Conservation (phyloP, 2,888 invertebrate species). For the Hypercompe scribonia region DNA sequence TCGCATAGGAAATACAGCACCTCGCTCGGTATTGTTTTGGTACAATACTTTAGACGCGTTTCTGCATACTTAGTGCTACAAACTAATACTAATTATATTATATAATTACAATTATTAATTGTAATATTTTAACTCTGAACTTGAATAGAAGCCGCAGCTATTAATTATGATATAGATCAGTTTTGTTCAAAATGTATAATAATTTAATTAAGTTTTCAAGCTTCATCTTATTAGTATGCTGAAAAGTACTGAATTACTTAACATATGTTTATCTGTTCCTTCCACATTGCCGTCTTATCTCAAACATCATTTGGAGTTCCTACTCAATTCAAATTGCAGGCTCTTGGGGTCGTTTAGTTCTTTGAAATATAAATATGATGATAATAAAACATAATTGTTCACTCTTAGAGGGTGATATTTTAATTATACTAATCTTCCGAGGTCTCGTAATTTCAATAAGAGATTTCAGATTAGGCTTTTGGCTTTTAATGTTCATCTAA, state of each 20-base stretch:
- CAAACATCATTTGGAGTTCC: no score
- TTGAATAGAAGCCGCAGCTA: no score
- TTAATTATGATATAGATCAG: not conserved
- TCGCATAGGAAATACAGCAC: no score
- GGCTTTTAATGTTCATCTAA: not conserved
- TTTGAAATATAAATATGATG: no score
- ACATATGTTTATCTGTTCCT: no score
- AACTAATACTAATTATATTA: not conserved
- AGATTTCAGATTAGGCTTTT: constrained; percentile 4
- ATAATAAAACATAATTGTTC: constrained; percentile 23
- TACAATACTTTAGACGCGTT: not conserved
- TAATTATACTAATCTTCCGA: constrained; percentile 21
- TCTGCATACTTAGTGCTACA: not conserved
- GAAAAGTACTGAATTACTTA: no score
- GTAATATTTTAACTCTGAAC: not conserved
- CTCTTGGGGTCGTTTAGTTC: no score
- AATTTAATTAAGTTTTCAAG: no score
- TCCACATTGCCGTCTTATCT: no score
- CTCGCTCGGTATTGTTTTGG: no score
- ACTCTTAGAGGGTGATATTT: constrained; percentile 13
- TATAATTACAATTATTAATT: not conserved
- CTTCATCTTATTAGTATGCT: no score
- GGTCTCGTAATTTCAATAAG: constrained; percentile 13
- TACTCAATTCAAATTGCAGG: no score
- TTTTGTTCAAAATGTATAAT: not conserved